Conservation (phyloP, 92 coral and sea anemone species). For the Pocillopora grandis region DNA sequence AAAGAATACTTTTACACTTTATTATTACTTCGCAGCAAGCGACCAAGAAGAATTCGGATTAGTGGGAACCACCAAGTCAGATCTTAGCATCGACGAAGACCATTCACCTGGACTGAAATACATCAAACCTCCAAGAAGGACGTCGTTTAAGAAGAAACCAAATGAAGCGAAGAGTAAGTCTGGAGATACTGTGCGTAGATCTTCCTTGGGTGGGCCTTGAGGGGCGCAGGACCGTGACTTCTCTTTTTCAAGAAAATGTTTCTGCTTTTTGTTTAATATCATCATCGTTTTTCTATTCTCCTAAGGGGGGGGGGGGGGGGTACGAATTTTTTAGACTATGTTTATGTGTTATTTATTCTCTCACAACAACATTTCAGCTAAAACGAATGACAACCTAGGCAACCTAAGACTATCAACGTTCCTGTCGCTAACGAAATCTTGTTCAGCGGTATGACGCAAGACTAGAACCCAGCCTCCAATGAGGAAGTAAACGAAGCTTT, state of each 20-base stretch:
- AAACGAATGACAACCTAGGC: neutral
- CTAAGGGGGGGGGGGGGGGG: no score
- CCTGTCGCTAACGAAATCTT: neutral
- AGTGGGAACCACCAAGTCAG: constrained; percentile 22
- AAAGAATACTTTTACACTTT: neutral
- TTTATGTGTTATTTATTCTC: no score
- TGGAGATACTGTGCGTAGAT: neutral
- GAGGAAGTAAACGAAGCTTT: constrained; percentile 63
- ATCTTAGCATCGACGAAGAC: constrained; percentile 14
- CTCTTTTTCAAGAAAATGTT: no score
- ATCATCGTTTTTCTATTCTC: no score
- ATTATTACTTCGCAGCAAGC: constrained; percentile 16
- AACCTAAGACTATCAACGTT: neutral
- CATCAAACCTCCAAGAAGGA: constrained; percentile 29
- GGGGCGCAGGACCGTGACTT: no score
- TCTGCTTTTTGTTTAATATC: no score
- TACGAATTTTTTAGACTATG: no score
- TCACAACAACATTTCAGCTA: no score
- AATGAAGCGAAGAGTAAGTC: constrained; percentile 12
- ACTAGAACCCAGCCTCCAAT: constrained; percentile 38
- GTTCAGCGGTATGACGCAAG: constrained; percentile 30
- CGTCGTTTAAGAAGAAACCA: constrained; percentile 10
- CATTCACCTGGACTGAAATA: constrained; percentile 22
- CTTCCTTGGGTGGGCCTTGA: no score
- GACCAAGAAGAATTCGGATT: constrained; percentile 24